Evolutionary conservation across 2,888 invertebrate species (phyloP), one percentile per base, ranked within the genome.

Genomic region (Agrotis segetum): DNA sequence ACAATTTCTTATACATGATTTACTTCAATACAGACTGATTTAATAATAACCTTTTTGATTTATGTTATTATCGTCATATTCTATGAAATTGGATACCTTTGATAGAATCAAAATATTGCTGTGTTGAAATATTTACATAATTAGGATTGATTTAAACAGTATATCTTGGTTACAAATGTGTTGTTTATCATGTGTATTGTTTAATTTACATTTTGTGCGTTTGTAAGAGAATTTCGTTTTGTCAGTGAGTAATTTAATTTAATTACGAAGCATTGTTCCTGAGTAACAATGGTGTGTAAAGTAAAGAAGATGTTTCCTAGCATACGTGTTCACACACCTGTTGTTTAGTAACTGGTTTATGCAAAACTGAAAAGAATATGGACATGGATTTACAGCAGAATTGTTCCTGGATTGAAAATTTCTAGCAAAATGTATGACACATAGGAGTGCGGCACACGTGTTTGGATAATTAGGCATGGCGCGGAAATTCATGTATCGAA

Each of bases 191-290:
- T 77, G 75, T 81, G 77, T 88, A 88, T 88, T 88, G 88, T 89
- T 89, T 88, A 88, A 84, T 69, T 74, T 77, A 81, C 77, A 76
- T 67, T 83, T 79, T 79, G 85, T 84, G 82, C 87, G 85, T 78
- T 77, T 83, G 79, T 87, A 88, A 84, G 86, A 87, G 85, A 86
- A 79, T 85, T 76, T 81, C 77, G 68, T 84, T 84, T 88, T 83
- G 85, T 85, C 71, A 78, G 67, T 80, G 71, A 74, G 74, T 60
- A 88, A 87, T 79, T 87, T 88, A 90, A 92, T 90, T 92, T 88
- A 91, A 92, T 92, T 90, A 90, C 87, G 74, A 68, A 65, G 88
- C 85, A 92, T 93, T 93, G 92, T 93, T 88, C 84, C 62, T 75
- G 67, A 67, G 81, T 88, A 87, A 91, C 91, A 91, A 91, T 90